Conservation (phyloP, 92 coral and sea anemone genomes). For the Paramuricea clavata region DNA sequence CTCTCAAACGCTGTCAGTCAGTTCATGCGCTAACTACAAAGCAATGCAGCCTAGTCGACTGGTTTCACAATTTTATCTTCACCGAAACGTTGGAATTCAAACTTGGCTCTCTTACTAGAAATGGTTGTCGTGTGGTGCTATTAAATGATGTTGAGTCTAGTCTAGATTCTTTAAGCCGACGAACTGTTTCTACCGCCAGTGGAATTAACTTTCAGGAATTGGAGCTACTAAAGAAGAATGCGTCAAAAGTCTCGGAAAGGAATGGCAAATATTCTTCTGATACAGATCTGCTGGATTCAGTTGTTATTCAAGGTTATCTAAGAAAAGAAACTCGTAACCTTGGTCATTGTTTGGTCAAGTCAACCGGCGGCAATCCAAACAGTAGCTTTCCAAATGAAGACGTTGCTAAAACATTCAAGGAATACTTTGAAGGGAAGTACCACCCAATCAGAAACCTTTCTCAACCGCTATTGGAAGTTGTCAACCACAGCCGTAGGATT, state of each 20-base stretch:
- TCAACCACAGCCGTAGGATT: conserved; percentile 10
- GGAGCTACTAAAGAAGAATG: background rate
- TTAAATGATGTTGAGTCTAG: conserved; percentile 9
- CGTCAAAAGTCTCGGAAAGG: background rate
- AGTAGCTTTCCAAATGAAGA: conserved; percentile 80
- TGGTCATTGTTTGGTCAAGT: conserved; percentile 53
- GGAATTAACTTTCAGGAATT: background rate
- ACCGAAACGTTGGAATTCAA: conserved; percentile 56
- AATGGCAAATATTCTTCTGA: background rate
- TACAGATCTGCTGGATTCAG: conserved; percentile 20
- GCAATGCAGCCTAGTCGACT: conserved; percentile 48
- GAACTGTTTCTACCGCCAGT: background rate
- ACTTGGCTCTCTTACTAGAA: conserved; percentile 21
- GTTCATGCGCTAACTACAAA: background rate
- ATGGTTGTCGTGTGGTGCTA: conserved; percentile 85
- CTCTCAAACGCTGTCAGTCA: conserved; percentile 31
- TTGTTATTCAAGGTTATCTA: conserved; percentile 8
- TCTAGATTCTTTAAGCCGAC: background rate
- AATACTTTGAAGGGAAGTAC: conserved; percentile 70
- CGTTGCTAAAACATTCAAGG: conserved; percentile 76
- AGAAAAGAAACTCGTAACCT: background rate
- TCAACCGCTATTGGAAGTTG: conserved; percentile 75
- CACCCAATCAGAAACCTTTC: conserved; percentile 33
- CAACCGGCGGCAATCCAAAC: conserved; percentile 54
- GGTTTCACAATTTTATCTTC: conserved; percentile 74